Evolutionary conservation across 2,113 vertebrate species (phyloP).

Genomic region (Symphodus melops): DNA sequence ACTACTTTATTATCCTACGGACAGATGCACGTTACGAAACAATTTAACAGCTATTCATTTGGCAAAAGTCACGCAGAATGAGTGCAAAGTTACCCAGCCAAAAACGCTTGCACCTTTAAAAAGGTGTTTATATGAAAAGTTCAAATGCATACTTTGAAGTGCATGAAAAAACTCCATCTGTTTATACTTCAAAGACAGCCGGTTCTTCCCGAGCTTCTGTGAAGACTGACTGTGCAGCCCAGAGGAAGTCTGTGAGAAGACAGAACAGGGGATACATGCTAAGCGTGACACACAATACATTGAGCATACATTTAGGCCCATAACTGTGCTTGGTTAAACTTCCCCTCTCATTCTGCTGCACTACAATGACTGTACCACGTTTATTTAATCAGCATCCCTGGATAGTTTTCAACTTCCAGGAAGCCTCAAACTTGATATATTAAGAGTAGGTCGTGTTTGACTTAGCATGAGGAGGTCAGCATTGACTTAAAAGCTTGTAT

Average conservation of each 20-base stretch:
- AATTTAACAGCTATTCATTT: not conserved
- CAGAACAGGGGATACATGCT: conserved; percentile 65
- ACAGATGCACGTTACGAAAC: too few species aligned
- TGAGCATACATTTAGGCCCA: conserved; percentile 25
- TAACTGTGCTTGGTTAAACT: conserved; percentile 11
- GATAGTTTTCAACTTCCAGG: conserved; percentile 23
- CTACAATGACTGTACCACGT: not conserved
- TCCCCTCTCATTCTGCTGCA: conserved; percentile 15
- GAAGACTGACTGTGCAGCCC: conserved; percentile 59
- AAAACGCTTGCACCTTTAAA: conserved; percentile 46
- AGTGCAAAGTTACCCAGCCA: conserved; percentile 34
- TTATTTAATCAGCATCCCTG: conserved; percentile 41
- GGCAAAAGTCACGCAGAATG: conserved; percentile 10
- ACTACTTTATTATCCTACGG: not conserved
- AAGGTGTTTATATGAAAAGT: conserved; percentile 70
- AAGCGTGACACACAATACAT: conserved; percentile 58
- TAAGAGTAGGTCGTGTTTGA: not conserved
- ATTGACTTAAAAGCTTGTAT: not conserved
- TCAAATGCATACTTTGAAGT: conserved; percentile 77
- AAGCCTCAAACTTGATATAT: conserved; percentile 5
- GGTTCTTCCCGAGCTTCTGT: conserved; percentile 61
- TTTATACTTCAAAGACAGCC: conserved; percentile 78
- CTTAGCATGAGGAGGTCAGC: not conserved
- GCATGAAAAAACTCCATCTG: conserved; percentile 59
- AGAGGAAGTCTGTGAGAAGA: conserved; percentile 75